Conservation (phyloP, 2,888 invertebrate genomes). For the Pachycephus smyrnensis region DNA sequence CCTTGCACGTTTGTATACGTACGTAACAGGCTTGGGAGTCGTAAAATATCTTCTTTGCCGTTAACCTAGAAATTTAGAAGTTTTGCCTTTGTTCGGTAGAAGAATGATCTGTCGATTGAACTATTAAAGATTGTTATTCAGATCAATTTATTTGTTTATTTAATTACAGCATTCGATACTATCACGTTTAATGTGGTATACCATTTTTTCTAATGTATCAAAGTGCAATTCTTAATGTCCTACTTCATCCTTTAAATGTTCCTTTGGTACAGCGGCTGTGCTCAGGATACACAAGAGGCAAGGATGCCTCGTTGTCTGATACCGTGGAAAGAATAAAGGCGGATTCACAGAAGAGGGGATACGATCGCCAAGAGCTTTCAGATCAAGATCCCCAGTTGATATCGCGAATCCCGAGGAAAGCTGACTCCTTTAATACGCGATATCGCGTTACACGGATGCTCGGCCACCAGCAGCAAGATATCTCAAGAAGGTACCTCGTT, state of each 20-base stretch:
- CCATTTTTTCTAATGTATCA: too few species aligned
- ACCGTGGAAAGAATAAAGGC: neutral
- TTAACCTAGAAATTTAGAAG: neutral
- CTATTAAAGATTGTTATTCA: too few species aligned
- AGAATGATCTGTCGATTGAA: too few species aligned
- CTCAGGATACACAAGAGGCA: neutral
- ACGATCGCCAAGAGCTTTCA: neutral
- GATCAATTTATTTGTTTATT: too few species aligned
- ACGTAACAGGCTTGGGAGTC: neutral
- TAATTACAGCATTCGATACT: too few species aligned
- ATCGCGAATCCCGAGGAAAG: neutral
- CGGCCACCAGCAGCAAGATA: conserved; percentile 26
- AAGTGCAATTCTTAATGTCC: neutral
- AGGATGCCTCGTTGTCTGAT: neutral
- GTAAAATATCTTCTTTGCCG: neutral
- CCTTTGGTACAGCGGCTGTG: too few species aligned
- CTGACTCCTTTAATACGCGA: conserved; percentile 9
- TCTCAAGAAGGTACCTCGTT: conserved; percentile 37
- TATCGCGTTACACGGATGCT: conserved; percentile 29
- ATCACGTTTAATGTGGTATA: too few species aligned
- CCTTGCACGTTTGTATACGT: neutral
- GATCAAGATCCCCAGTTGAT: neutral
- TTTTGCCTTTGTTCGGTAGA: too few species aligned
- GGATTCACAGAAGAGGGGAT: neutral
- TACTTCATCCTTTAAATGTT: too few species aligned